Conservation (phyloP, 2,888 invertebrate genomes). For the Athripsodes cinereus region DNA sequence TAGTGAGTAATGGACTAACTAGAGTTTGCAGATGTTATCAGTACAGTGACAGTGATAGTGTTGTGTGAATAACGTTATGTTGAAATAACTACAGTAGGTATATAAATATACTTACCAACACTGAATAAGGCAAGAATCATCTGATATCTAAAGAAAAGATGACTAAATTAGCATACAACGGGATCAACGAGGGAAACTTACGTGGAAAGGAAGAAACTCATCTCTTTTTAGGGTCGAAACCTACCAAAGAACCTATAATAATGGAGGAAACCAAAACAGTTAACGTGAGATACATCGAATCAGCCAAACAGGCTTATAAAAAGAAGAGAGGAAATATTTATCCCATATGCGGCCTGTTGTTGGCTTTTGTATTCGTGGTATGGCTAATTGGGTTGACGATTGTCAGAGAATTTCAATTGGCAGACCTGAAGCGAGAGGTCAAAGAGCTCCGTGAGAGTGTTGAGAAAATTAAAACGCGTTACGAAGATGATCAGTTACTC, state of each 20-base stretch:
- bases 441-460: conserved; percentile 10
- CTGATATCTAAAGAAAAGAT: too few species aligned
- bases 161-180: background rate
- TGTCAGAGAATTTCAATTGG: conserved; percentile 22
- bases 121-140: too few species aligned
- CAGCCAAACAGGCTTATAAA: background rate
- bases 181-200: background rate
- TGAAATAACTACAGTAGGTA: background rate
- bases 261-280: background rate
- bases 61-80: background rate
- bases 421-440: conserved; percentile 14
- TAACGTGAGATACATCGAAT: background rate
- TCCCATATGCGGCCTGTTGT: conserved; percentile 11
- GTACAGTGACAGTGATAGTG: too few species aligned
- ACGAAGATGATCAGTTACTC: conserved; percentile 13
- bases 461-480: conserved; percentile 8
- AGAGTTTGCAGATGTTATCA: too few species aligned
- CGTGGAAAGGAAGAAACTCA: background rate
- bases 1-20: too few species aligned
- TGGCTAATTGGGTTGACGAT: conserved; percentile 20
- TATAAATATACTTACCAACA: too few species aligned
- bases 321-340: conserved; percentile 17
- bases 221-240: background rate
- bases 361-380: conserved; percentile 8
- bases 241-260: background rate